These are phyloP conservation scores for Cygnus olor DNA, from an alignment of 2,797 vertebrate species.

Conservation along the genomic window DNA sequence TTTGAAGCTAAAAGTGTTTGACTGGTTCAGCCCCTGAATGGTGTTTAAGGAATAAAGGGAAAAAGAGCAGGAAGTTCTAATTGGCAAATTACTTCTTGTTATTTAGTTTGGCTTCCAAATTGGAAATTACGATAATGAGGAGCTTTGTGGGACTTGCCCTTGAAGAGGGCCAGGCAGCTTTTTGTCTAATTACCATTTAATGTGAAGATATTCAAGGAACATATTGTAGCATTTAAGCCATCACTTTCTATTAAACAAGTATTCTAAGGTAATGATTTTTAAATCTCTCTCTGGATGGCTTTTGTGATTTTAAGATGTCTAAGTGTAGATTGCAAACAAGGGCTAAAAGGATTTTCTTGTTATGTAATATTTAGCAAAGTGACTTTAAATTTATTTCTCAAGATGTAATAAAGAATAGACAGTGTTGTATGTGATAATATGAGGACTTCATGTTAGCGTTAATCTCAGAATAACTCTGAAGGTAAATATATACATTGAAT, in stretches of 20 bases:
- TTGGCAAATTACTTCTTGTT: constrained; percentile 89
- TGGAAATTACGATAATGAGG: constrained; percentile 89
- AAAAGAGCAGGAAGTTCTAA: constrained; percentile 88
- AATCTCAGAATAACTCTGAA: background rate
- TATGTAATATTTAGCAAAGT: constrained; percentile 50
- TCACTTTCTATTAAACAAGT: constrained; percentile 84
- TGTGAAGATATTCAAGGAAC: constrained; percentile 80
- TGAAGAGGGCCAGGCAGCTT: constrained; percentile 78
- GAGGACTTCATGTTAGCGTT: background rate
- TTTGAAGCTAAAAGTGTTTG: constrained; percentile 84
- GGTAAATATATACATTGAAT: background rate
- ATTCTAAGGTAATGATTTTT: constrained; percentile 80
- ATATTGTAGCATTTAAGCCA: constrained; percentile 85
- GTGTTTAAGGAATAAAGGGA: constrained; percentile 82
- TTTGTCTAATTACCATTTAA: constrained; percentile 83
- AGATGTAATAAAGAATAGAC: background rate
- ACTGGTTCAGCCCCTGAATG: constrained; percentile 80
- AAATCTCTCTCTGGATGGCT: constrained; percentile 74
- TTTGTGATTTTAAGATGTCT: constrained; percentile 73
- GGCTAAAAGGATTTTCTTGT: constrained; percentile 70
- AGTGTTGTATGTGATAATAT: background rate
- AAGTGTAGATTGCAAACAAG: constrained; percentile 69
- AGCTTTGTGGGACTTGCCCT: constrained; percentile 85
- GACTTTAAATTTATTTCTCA: constrained; percentile 28
- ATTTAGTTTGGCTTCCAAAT: constrained; percentile 88